These are phyloP conservation scores for Corydoras sp. DNA, from an alignment of 2,113 vertebrate genomes.

Conservation along the genomic window DNA sequence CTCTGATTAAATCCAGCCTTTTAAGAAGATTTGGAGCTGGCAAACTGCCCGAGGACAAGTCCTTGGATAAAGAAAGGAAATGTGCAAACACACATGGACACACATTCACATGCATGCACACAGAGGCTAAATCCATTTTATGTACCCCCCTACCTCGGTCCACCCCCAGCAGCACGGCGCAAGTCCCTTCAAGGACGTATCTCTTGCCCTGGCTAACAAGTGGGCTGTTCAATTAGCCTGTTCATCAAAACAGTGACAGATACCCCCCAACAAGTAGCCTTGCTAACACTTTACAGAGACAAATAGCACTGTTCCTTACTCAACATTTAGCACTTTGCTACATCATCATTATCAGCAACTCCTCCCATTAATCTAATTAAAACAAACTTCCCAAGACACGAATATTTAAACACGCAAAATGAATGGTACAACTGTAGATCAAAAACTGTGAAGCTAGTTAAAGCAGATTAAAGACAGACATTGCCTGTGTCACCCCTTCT, in stretches of 20 bases:
- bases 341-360: constrained; percentile 43
- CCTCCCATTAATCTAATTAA: constrained; percentile 38
- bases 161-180: constrained; percentile 29
- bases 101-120: constrained; percentile 20
- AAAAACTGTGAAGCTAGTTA: constrained; percentile 17
- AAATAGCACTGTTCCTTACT: constrained; percentile 52
- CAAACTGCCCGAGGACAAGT: constrained; percentile 48
- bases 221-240: constrained; percentile 55
- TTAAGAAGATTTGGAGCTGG: constrained; percentile 41
- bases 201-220: constrained; percentile 58
- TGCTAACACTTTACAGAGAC: constrained; percentile 65
- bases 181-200: constrained; percentile 60
- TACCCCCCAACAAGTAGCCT: constrained; percentile 60
- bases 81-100: constrained; percentile 27
- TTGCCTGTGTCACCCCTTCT: constrained; percentile 23
- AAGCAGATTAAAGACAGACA: constrained; percentile 37
- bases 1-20: constrained; percentile 45
- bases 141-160: constrained; percentile 1
- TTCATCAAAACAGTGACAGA: constrained; percentile 77
- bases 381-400: background rate
- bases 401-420: background rate
- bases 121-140: constrained; percentile 56
- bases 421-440: background rate
- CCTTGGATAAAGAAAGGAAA: constrained; percentile 51
- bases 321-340: constrained; percentile 16